Base-by-base conservation (phyloP, 2,113 vertebrate species). In the Microcebus ravelobensis region DNA sequence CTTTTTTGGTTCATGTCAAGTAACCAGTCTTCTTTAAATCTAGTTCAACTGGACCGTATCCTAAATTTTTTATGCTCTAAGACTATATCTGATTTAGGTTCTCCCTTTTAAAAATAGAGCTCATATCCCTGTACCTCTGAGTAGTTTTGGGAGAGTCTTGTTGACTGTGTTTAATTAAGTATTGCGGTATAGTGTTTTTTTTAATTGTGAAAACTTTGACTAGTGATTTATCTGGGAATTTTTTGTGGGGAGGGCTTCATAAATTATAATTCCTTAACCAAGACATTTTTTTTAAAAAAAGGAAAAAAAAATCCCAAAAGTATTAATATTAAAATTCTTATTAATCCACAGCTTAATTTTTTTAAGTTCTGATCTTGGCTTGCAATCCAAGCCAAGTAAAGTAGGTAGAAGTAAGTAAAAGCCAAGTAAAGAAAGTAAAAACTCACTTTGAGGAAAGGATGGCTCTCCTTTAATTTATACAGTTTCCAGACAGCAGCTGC, bases 1-100 rank as follows among this genome's bases (percentile, higher is more conserved):
- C 77, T 89, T 31, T 31, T 93, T 86, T 87, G 31, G 63, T 79
- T 81, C n/a, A 88, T 73, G 55, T 94, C 74, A 80, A 45, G 63
- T 34, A 55, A 82, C n/a, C 74, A 42, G 10, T 74, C 23, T 76
- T 85, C 13, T n/a, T 80, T 94, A 71, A 88, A 25, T 71, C 20
- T 87, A 34, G 8, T 39, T 34, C 34, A 52, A 13, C 68, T 88
- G 42, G 52, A 81, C 52, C 50, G 8, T 83, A 73, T 73, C 36
- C 29, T 82, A 27, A 12, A 42, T 71, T 83, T 48, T 61, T 91
- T 48, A 29, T 50, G 67, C 52, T 36, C 71, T 81, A 70, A n/a
- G 6, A 79, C 52, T 48, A 20, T 50, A 67, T 67, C 65, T 55
- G 34, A 91, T 27, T 50, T 89, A 50, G 71, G 42, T 77, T 50